phyloP scores from a whole-genome alignment of 2,113 vertebrate genomes.

The Daphoenositta chrysoptera region DNA sequence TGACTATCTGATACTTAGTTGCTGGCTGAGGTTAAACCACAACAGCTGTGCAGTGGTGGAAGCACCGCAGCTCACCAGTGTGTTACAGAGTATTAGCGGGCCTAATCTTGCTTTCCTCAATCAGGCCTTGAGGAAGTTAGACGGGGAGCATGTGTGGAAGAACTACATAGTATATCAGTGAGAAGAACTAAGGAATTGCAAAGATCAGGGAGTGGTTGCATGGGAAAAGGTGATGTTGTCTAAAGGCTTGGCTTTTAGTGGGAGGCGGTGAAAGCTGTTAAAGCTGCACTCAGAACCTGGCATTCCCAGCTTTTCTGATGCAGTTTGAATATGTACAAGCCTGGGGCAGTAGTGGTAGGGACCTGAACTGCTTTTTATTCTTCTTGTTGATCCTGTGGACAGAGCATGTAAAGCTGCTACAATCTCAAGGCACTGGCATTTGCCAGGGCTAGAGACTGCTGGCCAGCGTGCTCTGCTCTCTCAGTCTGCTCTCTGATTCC shows the following conservation, averaged over 20 bases:
- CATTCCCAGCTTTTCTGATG: neutral
- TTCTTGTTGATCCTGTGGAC: neutral
- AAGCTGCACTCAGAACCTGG: neutral
- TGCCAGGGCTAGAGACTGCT: neutral
- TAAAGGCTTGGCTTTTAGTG: neutral
- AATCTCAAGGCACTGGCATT: rapidly evolving
- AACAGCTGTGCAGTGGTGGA: neutral
- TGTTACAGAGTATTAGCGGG: neutral
- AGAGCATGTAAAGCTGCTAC: neutral
- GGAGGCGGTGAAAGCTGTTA: neutral
- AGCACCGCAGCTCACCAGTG: neutral
- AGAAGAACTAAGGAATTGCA: neutral
- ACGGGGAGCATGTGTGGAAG: neutral
- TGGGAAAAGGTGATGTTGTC: rapidly evolving
- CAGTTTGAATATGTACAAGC: rapidly evolving
- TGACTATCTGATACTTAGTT: rapidly evolving
- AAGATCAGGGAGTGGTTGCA: neutral
- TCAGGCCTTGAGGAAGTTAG: neutral
- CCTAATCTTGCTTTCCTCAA: neutral
- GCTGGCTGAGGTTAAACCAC: neutral
- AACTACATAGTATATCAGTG: rapidly evolving
- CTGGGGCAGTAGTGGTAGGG: neutral
- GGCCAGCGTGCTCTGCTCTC: neutral
- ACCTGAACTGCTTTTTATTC: neutral
- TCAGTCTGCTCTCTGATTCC: neutral